Base-by-base conservation (phyloP, 2,888 invertebrate genomes). In the Trimorus sp. region DNA sequence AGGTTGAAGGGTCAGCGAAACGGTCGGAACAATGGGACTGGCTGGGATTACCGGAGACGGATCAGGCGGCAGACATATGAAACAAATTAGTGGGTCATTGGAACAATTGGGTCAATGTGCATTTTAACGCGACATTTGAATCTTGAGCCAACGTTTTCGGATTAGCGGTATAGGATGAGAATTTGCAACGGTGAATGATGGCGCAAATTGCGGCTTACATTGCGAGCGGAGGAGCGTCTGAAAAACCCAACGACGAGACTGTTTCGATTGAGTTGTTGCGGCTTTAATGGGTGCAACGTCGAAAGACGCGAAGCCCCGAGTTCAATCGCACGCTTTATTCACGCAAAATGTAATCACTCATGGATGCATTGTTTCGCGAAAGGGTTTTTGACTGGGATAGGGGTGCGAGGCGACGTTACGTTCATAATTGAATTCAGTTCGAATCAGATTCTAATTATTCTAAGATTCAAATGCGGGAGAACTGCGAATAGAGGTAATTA, bases 41-140 rank as follows among this genome's bases (percentile, higher is more conserved):
- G 51, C 40, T 53, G 59, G 38, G 70, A 70, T 70, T 71, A 58
- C 16, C 63, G 59, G 36, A 53, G 65, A 71, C 51, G 65, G 59
- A 59, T 70, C 70, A 62, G 56, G 40, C 48, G 59, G 58, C 70
- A 12, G 59, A 53, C 65, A 36, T 65, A 71, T 65, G 77, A 78
- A 78, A 78, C 53, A 65, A 70, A 70, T 71, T 78, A 71, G 53
- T 65, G 59, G 77, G 77, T 78, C 70, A 78, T 42, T 70, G 58
- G 58, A 58, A 65, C 69, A 77, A 77, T 77, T 65, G 58, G 70
- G 70, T 70, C 76, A 69, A 76, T 69, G 56, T 69, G 58, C 48
- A 59, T 56, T 56, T 76, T 51, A 74, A 42, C 74, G 40, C 63
- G 59, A 42, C 36, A 42, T 66, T 62, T 49, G 68, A 66, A 69